Base-by-base conservation (phyloP, 2,113 vertebrate genomes). In the Cyprinodon variegatus region DNA sequence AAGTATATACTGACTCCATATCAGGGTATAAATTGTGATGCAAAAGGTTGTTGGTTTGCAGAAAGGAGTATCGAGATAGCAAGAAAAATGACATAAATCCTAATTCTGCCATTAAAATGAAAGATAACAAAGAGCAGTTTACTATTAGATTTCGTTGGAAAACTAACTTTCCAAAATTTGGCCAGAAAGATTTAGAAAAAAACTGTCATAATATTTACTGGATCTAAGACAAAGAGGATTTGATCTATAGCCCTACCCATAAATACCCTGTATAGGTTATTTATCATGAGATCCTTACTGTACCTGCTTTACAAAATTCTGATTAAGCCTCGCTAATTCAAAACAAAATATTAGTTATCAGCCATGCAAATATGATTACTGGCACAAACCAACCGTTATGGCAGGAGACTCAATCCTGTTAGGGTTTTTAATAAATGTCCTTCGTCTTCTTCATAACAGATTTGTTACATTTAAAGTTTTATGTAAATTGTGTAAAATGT, bases 401-500 rank as follows among this genome's bases (percentile, higher is more conserved):
- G 20, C 50, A 57, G 50, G 2, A n/a, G 9, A 45, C 9, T 57
- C 50, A 7, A 57, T 57, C 20, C 17, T 57, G 20, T n/a, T 57
- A 20, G 9, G 50, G 50, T 1, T 29, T 29, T 29, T 29, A 29
- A 29, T 29, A 29, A 29, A 29, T 29, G 29, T 29, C 29, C 29
- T 29, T 29, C 29, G 29, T 29, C 29, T 57, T n/a, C 50, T 57
- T 20, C 3, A 57, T 50, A 17, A 20, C 50, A 15, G 7, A 53
- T 57, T 57, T 57, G 20, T 3, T 57, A 20, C 20, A n/a, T 57
- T 57, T n/a, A 9, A n/a, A 57, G 50, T 57, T 57, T 57, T 57
- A 57, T 17, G 13, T 10, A 70, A 37, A 46, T 36, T 53, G 36
- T 40, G 65, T 53, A 67, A 11, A 43, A 81, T 71, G 61, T 70